Conservation (phyloP, 1,140 invertebrate genomes). For the Grapholita molesta region DNA sequence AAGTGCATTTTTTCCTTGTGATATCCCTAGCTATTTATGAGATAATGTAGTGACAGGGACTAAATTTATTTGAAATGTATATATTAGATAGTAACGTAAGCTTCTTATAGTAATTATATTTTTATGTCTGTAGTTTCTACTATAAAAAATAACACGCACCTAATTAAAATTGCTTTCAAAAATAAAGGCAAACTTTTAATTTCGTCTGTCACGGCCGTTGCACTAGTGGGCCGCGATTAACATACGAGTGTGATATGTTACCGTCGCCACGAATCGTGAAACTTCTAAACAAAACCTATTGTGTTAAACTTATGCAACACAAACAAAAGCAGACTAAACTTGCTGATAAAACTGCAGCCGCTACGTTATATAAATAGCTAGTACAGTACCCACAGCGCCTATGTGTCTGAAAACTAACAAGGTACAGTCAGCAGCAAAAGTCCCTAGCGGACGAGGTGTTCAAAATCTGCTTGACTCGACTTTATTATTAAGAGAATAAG, state of each 20-base stretch:
- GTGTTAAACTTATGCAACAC: conserved; percentile 37
- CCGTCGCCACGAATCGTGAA: conserved; percentile 27
- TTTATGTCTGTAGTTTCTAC: background rate
- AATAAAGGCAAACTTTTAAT: conserved; percentile 39
- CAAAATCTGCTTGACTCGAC: too few relatives aligned
- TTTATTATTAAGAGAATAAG: too few relatives aligned
- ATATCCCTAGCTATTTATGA: too few relatives aligned
- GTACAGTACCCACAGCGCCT: background rate
- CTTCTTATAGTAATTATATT: background rate
- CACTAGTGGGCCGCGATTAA: conserved; percentile 44
- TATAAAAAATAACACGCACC: background rate
- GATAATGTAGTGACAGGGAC: too few relatives aligned
- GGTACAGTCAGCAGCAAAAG: too few relatives aligned
- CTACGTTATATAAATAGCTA: background rate
- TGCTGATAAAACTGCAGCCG: background rate
- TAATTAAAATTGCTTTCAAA: conserved; percentile 15
- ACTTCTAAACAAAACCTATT: conserved; percentile 38
- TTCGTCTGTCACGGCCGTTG: conserved; percentile 41
- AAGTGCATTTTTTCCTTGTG: too few relatives aligned
- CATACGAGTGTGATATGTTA: conserved; percentile 27
- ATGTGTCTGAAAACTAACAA: too few relatives aligned
- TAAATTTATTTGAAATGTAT: background rate
- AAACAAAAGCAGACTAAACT: background rate
- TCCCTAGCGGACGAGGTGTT: too few relatives aligned
- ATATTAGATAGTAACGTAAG: background rate